Conservation (phyloP, 2,888 invertebrate species). For the Melolontha melolontha region DNA sequence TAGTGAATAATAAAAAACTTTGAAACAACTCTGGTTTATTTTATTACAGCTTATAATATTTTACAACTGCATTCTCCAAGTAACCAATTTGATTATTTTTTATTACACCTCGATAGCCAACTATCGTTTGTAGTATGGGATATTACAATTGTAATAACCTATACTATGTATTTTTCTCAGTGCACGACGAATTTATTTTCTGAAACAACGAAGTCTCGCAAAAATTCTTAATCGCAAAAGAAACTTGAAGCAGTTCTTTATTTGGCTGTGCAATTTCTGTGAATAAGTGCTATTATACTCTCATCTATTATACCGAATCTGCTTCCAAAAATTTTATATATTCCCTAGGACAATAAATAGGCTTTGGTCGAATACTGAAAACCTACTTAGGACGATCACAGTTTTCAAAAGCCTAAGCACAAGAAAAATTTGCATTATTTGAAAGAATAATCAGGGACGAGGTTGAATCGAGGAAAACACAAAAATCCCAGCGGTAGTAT, state of each 20-base stretch:
- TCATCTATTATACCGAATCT: conserved; percentile 88
- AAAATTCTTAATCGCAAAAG: conserved; percentile 66
- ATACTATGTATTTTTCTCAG: too few relatives aligned
- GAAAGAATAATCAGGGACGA: conserved; percentile 56
- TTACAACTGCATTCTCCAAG: too few relatives aligned
- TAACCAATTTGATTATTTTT: too few relatives aligned
- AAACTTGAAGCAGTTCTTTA: conserved; percentile 79
- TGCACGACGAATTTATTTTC: conserved; percentile 88
- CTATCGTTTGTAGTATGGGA: too few relatives aligned
- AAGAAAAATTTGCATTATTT: conserved; percentile 57
- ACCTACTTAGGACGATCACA: conserved; percentile 54
- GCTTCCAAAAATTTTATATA: conserved; percentile 73
- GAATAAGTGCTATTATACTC: conserved; percentile 83
- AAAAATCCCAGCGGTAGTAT: conserved; percentile 37
- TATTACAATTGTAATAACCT: too few relatives aligned
- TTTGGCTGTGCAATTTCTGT: conserved; percentile 85
- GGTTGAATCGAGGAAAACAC: conserved; percentile 44
- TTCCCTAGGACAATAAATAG: conserved; percentile 66
- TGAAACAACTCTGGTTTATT: too few relatives aligned
- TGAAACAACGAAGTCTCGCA: conserved; percentile 83
- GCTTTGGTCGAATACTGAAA: conserved; percentile 67
- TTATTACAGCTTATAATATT: too few relatives aligned
- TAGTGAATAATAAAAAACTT: too few relatives aligned
- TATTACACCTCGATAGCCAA: too few relatives aligned
- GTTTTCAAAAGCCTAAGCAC: conserved; percentile 50